These are phyloP conservation scores for Sapajus apella DNA, from an alignment of 2,113 vertebrate species.

Conservation along the genomic window DNA sequence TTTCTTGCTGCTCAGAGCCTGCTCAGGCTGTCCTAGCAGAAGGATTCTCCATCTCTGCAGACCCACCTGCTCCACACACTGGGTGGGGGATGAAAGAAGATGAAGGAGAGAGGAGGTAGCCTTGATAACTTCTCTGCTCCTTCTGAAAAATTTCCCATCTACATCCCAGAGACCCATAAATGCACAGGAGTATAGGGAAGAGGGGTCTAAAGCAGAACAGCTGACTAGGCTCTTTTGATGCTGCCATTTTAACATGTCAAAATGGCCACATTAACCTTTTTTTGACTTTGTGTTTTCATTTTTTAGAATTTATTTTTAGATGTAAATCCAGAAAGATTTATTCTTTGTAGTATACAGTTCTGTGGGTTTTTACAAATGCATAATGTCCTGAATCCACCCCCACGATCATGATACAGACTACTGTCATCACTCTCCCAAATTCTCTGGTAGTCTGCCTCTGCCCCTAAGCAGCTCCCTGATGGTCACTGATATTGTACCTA, in stretches of 20 bases:
- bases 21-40: too few relatives aligned
- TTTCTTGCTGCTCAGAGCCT: neutral
- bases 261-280: neutral
- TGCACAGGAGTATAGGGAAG: neutral
- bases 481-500: neutral
- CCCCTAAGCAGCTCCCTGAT: too few relatives aligned
- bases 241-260: neutral
- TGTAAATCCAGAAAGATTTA: neutral
- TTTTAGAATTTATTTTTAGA: neutral
- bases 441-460: neutral
- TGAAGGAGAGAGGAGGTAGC: neutral
- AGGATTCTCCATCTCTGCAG: neutral
- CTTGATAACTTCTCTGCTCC: neutral
- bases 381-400: accelerated
- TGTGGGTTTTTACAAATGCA: neutral
- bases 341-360: neutral
- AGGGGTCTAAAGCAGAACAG: neutral
- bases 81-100: neutral
- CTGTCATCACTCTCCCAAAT: too few relatives aligned
- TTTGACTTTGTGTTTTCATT: neutral
- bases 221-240: accelerated
- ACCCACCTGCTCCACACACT: neutral
- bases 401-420: accelerated
- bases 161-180: neutral
- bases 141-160: neutral